Base-by-base conservation (phyloP, 2,888 invertebrate genomes). In the Netelia fuscicornis region DNA sequence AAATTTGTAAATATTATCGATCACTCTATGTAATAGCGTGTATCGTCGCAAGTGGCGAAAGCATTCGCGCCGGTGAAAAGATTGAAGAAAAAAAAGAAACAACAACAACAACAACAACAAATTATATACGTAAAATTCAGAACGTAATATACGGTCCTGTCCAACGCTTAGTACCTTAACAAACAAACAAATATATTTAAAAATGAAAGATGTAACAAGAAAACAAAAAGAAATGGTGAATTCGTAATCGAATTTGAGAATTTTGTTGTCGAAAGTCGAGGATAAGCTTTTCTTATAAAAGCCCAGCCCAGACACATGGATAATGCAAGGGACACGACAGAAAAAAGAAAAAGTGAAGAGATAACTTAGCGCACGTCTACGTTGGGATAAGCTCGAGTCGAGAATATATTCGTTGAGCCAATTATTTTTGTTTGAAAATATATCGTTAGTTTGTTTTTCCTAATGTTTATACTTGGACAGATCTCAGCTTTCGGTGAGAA, bases 91-190 rank as follows among this genome's bases (percentile, higher is more conserved):
- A 65, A 70, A 64, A 70, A n/a, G 10, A 13, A 52, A 25, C 5
- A 52, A 68, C 60, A 64, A 68, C 37, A 37, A 74, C 70, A 17
- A 17, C 17, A 17, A 17, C 17, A 17, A 17, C 17, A 52, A 83
- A 75, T 79, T 58, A 78, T 75, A 79, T 81, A 85, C 75, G 81
- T 75, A 79, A 85, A 85, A 8, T 17, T 70, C 58, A 71, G 54
- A 72, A 52, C 20, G 23, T 23, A 58, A 30, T 17, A 58, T 58
- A 68, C 72, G 67, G 65, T 84, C 64, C 72, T 81, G 74, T 70
- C 64, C 72, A 72, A 84, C 60, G 37, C 17, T 80, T 76, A 37
- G 74, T 68, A 83, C 42, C 62, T 83, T 64, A 56, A 48, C 13
- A 48, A 62, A 56, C n/a, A 17, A 56, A 52, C 17, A 52, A n/a